Evolutionary conservation across 2,797 vertebrate species (phyloP), one percentile per base, ranked within the genome.

Genomic region (Coluber constrictor): DNA sequence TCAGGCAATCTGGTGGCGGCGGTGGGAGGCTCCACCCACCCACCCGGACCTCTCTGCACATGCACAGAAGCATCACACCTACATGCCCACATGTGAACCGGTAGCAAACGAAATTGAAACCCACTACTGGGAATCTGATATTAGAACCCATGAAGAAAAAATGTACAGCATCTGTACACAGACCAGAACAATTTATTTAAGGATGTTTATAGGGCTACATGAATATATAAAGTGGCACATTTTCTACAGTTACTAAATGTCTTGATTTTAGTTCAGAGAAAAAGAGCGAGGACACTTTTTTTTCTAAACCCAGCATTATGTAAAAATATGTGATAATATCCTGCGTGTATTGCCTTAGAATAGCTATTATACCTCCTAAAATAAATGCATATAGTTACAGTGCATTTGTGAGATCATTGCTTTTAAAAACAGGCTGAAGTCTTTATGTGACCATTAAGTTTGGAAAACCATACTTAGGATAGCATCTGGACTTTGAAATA

Each of bases 401-500:
- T 37, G 83, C 61, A 32, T 83, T 47, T 54, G 5, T 79, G 55
- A 18, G 23, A 79, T 74, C 54, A 55, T 18, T 18, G 15, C 57
- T 88, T 83, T 43, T 70, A 89, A 83, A 91, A 91, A 83, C 16
- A 55, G 86, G 55, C 29, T 88, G 27, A 90, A 90, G 25, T 79
- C 55, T 93, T 93, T 70, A 70, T 87, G 43, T 83, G 29, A 87
- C 43, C 25, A 61, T 25, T 61, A 32, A 88, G 66, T 55, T 10
- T 91, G 66, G 43, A 88, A 70, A 86, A 23, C 54, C 47, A n/a
- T 55, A 32, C 51, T 92, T 89, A 70, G 5, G 55, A 4, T 87
- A 92, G 83, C 93, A 93, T 9, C 47, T 89, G 92, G 88, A 29
- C 5, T 66, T 83, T 7, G 87, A 94, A 91, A 43, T 87, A 89